These are phyloP conservation scores for Chrysaora quinquecirrha DNA, from an alignment of 30 jellyfish, hydroid and myxozoan genomes.

Conservation along the genomic window DNA sequence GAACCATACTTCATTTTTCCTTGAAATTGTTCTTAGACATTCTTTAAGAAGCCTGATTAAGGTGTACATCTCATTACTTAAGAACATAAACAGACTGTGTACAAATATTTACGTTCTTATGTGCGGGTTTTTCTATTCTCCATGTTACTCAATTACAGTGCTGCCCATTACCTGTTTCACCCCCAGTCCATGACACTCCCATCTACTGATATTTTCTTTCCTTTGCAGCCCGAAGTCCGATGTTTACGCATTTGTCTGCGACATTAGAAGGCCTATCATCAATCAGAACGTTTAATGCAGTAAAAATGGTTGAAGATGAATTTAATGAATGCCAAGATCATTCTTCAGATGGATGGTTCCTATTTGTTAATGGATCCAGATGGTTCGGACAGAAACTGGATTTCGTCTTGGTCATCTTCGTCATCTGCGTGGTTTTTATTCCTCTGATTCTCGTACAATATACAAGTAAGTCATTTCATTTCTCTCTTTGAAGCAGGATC, in stretches of 20 bases:
- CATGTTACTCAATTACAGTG: no score
- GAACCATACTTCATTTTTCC: no score
- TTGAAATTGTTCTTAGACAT: no score
- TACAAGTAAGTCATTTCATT: constrained; percentile 62
- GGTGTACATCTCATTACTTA: no score
- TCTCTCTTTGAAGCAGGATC: no score
- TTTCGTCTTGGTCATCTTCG: constrained; percentile 31
- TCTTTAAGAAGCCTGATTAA: no score
- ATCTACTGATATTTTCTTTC: no score
- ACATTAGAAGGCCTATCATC: constrained; percentile 78
- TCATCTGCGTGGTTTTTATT: constrained; percentile 24
- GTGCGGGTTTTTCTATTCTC: no score
- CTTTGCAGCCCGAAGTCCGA: constrained; percentile 82
- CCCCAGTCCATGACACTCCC: no score
- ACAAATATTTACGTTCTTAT: no score
- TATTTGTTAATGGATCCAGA: constrained; percentile 40
- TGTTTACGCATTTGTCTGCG: constrained; percentile 73
- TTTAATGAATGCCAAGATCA: constrained; percentile 70
- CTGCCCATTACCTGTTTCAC: no score
- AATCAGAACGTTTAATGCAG: constrained; percentile 58
- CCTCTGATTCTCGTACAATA: constrained; percentile 49
- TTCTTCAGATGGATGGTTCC: constrained; percentile 75
- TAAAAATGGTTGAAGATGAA: constrained; percentile 42
- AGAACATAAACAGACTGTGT: no score
- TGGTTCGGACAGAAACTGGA: constrained; percentile 86